These are phyloP conservation scores for Rhopalosiphum nymphaeae DNA, from an alignment of 2,888 invertebrate species.

Conservation along the genomic window DNA sequence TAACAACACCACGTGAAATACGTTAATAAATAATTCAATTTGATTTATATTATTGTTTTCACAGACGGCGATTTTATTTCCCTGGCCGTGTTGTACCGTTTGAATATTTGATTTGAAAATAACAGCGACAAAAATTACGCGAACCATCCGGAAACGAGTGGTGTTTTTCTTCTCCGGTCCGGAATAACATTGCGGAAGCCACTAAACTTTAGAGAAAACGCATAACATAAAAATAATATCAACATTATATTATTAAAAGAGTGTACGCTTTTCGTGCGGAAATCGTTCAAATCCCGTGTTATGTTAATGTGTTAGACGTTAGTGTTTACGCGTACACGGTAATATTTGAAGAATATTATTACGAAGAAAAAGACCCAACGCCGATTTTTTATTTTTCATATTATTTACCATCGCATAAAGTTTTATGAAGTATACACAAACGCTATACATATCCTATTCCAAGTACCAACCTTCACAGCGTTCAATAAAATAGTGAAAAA, in stretches of 20 bases:
- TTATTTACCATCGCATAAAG: not conserved
- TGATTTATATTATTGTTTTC: conserved; percentile 46
- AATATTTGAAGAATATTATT: not conserved
- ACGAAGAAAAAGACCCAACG: not conserved
- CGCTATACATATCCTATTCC: not conserved
- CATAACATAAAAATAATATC: not conserved
- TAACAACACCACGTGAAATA: not conserved
- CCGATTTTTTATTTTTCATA: not conserved
- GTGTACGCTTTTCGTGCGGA: not conserved
- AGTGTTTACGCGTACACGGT: not conserved
- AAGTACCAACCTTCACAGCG: not conserved
- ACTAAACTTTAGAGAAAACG: conserved; percentile 30
- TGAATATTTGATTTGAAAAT: conserved; percentile 35
- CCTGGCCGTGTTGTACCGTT: not conserved
- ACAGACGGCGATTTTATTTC: not conserved
- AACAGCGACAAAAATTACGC: conserved; percentile 20
- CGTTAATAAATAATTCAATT: conserved; percentile 49
- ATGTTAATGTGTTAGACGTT: not conserved
- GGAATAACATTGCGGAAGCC: not conserved
- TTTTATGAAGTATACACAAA: not conserved
- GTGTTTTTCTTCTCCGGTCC: not conserved
- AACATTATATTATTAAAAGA: not conserved
- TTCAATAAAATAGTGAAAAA: not conserved
- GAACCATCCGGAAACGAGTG: conserved; percentile 9
- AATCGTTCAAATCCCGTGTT: not conserved